Conservation (phyloP, 2,888 invertebrate species). For the Cataglyphis albicans region DNA sequence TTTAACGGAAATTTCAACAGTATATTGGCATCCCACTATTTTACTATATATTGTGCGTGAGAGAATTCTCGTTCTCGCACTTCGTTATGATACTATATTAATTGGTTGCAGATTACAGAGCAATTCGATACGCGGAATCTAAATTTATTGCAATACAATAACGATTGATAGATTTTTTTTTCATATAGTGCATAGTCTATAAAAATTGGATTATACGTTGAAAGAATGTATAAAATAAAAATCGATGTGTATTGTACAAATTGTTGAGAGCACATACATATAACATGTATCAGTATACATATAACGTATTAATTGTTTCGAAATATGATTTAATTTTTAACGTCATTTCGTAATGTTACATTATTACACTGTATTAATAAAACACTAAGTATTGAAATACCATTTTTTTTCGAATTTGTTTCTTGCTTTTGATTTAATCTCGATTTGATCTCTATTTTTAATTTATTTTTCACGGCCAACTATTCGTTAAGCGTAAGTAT, state of each 20-base stretch:
- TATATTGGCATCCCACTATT: slow-evolving; percentile 25
- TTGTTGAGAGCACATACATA: not conserved
- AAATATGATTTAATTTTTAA: slow-evolving; percentile 16
- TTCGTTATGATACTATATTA: slow-evolving; percentile 35
- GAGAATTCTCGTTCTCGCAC: slow-evolving; percentile 20
- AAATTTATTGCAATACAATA: slow-evolving; percentile 25
- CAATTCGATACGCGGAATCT: not conserved
- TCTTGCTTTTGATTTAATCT: not conserved
- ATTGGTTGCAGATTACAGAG: slow-evolving; percentile 22
- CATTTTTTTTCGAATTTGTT: not conserved
- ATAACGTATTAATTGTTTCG: not conserved
- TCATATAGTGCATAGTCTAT: not conserved
- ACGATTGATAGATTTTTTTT: slow-evolving; percentile 20
- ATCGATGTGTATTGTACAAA: not conserved
- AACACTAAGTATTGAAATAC: not conserved
- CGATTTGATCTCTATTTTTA: not conserved
- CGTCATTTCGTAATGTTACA: not conserved
- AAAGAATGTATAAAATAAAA: slow-evolving; percentile 9
- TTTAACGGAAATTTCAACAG: slow-evolving; percentile 15
- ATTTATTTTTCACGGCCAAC: not conserved
- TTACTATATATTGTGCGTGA: not conserved
- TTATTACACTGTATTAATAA: not conserved
- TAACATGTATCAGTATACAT: not conserved
- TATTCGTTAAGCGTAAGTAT: not conserved
- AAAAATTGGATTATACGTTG: not conserved